phyloP scores from a whole-genome alignment of 2,888 invertebrate species.

The Resseliella maxima region DNA sequence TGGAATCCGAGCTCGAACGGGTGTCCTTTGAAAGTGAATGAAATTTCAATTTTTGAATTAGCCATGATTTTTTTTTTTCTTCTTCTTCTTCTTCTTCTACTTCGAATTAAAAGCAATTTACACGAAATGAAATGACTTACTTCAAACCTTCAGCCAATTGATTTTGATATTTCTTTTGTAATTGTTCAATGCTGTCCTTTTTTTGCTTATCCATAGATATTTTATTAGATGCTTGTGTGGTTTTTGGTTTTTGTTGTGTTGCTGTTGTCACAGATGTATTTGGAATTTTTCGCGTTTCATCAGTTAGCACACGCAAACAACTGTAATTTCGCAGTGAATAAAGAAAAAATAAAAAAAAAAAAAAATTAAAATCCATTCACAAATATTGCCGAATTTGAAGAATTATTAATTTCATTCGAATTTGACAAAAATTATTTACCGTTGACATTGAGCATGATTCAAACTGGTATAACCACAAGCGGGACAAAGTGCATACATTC shows the following conservation, averaged over 20 bases:
- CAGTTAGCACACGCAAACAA: constrained; percentile 78
- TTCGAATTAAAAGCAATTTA: background rate
- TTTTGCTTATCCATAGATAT: constrained; percentile 13
- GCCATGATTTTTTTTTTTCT: too few relatives aligned
- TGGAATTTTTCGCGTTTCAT: constrained; percentile 73
- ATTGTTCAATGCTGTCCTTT: constrained; percentile 55
- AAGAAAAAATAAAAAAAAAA: background rate
- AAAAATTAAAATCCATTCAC: background rate
- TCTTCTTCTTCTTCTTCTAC: too few relatives aligned
- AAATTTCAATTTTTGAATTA: too few relatives aligned
- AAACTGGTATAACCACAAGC: constrained; percentile 83
- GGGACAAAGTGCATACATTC: constrained; percentile 75
- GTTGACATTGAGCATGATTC: constrained; percentile 82
- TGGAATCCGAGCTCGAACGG: background rate
- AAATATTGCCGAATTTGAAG: too few relatives aligned
- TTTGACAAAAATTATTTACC: constrained; percentile 65
- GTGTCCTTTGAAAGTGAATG: background rate
- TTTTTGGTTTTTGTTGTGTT: constrained; percentile 33
- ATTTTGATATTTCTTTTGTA: constrained; percentile 58
- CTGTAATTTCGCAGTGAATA: too few relatives aligned
- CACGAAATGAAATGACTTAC: background rate
- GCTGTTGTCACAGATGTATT: background rate
- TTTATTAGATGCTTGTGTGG: background rate
- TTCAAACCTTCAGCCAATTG: constrained; percentile 55
- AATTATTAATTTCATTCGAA: background rate